phyloP scores from a whole-genome alignment of 2,888 invertebrate species.

The Diarsia dahlii region DNA sequence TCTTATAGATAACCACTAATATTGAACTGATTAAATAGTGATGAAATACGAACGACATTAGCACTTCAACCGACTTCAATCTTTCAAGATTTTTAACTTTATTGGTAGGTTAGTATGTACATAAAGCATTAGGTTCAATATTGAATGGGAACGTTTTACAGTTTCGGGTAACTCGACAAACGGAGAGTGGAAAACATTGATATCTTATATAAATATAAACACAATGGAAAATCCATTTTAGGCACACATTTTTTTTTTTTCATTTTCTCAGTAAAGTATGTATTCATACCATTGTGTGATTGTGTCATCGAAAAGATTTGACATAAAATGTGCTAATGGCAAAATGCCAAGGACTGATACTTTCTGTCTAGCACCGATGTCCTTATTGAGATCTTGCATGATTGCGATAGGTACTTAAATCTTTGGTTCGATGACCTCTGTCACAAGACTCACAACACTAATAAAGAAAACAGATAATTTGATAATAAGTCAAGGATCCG shows the following conservation, averaged over 20 bases:
- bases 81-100: too few species aligned
- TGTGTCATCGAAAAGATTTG: not conserved
- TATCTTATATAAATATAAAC: not conserved
- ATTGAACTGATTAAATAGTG: not conserved
- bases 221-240: not conserved
- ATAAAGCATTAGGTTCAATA: too few species aligned
- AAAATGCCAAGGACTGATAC: conserved; percentile 36
- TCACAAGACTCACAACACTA: conserved; percentile 1
- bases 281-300: not conserved
- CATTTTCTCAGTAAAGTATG: not conserved
- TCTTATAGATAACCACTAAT: conserved; percentile 20
- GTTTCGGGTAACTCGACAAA: not conserved
- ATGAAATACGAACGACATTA: conserved; percentile 10
- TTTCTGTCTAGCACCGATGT: conserved; percentile 21
- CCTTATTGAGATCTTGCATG: conserved; percentile 6
- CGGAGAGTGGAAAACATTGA: not conserved
- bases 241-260: not conserved
- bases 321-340: not conserved
- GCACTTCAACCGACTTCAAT: too few species aligned
- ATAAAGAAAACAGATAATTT: conserved; percentile 6
- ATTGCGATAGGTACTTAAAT: conserved; percentile 10
- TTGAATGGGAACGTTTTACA: too few species aligned
- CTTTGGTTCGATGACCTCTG: conserved; percentile 6
- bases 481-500: not conserved
- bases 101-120: too few species aligned